Evolutionary conservation across 1,140 invertebrate genomes (phyloP).

Genomic region (Drosophila sucinea): DNA sequence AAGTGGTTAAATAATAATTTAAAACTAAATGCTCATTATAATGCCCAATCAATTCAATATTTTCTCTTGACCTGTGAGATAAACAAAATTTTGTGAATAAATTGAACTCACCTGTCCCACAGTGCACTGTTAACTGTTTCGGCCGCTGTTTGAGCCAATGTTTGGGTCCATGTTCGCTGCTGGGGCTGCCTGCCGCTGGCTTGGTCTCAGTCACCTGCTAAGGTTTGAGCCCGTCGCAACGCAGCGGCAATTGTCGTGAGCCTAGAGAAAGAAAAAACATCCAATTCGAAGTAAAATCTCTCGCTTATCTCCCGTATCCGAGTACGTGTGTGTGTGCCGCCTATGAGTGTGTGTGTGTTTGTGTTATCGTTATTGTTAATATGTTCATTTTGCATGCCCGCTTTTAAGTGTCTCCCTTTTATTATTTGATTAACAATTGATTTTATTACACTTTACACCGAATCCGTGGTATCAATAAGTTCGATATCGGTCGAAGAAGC

Average conservation of each 20-base stretch:
- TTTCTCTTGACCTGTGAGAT: too few relatives aligned
- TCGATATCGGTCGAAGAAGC: neutral
- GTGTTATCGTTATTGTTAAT: slow-evolving; percentile 40
- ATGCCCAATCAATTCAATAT: too few relatives aligned
- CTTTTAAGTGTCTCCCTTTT: slow-evolving; percentile 30
- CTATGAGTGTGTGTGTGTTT: slow-evolving; percentile 28
- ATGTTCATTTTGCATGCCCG: slow-evolving; percentile 43
- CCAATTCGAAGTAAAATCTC: slow-evolving; percentile 6
- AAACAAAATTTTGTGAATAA: neutral
- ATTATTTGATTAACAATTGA: slow-evolving; percentile 38
- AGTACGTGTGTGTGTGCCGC: slow-evolving; percentile 41
- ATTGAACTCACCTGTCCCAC: neutral
- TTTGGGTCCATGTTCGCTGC: neutral
- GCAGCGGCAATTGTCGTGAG: slow-evolving; percentile 43
- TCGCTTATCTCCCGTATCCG: slow-evolving; percentile 26
- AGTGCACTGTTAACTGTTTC: neutral
- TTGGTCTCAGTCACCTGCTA: slow-evolving; percentile 68
- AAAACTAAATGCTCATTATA: too few relatives aligned
- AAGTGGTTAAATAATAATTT: too few relatives aligned
- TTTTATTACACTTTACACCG: neutral
- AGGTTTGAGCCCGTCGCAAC: slow-evolving; percentile 65
- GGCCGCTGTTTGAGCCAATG: slow-evolving; percentile 4
- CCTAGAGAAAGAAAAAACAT: neutral
- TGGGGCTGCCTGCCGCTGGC: slow-evolving; percentile 42
- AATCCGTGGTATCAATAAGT: slow-evolving; percentile 1